Evolutionary conservation across 2,113 vertebrate species (phyloP).

Genomic region (Cathartes aura): DNA sequence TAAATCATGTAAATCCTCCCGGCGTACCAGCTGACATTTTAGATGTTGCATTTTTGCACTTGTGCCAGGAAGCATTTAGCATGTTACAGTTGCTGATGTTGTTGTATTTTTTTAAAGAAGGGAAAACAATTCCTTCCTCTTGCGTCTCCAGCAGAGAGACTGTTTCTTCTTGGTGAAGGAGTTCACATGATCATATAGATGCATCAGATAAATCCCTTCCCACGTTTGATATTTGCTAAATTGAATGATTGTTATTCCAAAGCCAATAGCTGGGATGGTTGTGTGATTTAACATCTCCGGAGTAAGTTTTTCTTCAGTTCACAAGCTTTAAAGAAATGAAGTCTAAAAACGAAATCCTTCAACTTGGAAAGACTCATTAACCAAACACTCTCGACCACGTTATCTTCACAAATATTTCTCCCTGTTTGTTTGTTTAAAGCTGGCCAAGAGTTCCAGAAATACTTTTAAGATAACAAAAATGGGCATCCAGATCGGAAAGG

Average conservation of each 20-base stretch:
- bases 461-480: constrained; percentile 59
- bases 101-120: constrained; percentile 45
- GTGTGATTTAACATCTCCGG: neutral
- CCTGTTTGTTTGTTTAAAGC: constrained; percentile 58
- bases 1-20: constrained; percentile 17
- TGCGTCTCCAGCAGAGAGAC: constrained; percentile 30
- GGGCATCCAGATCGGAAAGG: constrained; percentile 15
- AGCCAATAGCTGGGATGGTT: constrained; percentile 22
- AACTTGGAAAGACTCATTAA: constrained; percentile 3
- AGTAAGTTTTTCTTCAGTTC: neutral
- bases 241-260: constrained; percentile 29
- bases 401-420: constrained; percentile 53
- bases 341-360: neutral
- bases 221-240: constrained; percentile 46
- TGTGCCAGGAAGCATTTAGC: constrained; percentile 48
- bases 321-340: constrained; percentile 14
- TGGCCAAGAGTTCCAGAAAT: constrained; percentile 62
- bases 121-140: constrained; percentile 45
- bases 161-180: constrained; percentile 36
- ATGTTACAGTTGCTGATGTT: constrained; percentile 28
- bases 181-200: constrained; percentile 47
- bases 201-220: constrained; percentile 61
- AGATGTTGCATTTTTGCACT: constrained; percentile 59
- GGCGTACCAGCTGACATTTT: constrained; percentile 43
- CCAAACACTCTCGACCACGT: neutral